These are phyloP conservation scores for Tautogolabrus adspersus DNA, from an alignment of 2,113 vertebrate species.

Conservation along the genomic window DNA sequence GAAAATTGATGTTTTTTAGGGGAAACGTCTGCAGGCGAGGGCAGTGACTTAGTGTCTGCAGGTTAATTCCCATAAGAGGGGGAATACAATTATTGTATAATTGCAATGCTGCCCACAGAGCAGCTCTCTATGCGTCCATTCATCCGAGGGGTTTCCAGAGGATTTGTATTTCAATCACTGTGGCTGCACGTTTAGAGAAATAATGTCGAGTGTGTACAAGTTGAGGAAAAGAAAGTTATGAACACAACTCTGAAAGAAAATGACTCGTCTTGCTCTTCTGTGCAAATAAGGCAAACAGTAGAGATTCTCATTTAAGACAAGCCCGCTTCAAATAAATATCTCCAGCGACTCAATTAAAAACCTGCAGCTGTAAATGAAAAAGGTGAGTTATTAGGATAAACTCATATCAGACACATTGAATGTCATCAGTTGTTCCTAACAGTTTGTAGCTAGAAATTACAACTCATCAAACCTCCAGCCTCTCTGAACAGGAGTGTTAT, in stretches of 20 bases:
- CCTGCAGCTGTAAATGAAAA: constrained; percentile 7
- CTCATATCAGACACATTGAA: background rate
- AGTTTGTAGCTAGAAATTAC: background rate
- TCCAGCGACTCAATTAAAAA: background rate
- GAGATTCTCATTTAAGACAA: background rate
- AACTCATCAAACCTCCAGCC: background rate
- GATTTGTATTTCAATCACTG: constrained; percentile 43
- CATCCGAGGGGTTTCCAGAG: constrained; percentile 25
- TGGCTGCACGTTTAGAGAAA: constrained; percentile 25
- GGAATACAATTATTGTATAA: constrained; percentile 55
- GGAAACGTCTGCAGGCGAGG: constrained; percentile 41
- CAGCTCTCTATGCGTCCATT: constrained; percentile 30
- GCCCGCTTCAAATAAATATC: background rate
- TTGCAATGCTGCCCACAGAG: constrained; percentile 34
- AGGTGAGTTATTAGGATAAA: background rate
- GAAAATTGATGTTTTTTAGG: constrained; percentile 60
- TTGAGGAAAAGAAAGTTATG: constrained; percentile 5
- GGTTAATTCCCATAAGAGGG: constrained; percentile 52
- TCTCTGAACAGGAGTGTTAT: too few species aligned
- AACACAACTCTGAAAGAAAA: background rate
- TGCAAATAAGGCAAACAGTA: background rate
- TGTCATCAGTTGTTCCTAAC: background rate
- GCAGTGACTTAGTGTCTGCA: constrained; percentile 58
- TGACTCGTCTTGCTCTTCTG: background rate
- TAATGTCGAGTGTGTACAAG: background rate